Conservation (phyloP, 2,888 invertebrate species). For the Drosophila aldrichi region DNA sequence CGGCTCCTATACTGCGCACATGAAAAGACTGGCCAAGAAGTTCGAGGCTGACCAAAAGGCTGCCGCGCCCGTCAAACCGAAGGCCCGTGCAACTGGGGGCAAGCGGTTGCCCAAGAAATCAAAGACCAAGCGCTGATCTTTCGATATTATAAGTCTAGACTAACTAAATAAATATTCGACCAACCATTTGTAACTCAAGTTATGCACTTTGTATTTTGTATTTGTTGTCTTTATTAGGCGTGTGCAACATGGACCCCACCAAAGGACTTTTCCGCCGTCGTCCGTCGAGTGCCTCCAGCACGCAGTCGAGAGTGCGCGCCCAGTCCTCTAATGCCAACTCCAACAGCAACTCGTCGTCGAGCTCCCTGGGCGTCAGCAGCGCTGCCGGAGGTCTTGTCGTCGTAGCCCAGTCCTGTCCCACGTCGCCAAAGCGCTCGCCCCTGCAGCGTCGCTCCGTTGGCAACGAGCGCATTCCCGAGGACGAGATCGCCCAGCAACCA, state of each 20-base stretch:
- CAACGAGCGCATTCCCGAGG: constrained; percentile 83
- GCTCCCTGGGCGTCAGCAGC: constrained; percentile 50
- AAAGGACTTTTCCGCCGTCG: constrained; percentile 85
- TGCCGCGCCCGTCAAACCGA: not conserved
- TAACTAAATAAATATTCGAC: constrained; percentile 24
- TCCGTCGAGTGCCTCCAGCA: constrained; percentile 83
- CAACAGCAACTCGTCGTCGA: constrained; percentile 48
- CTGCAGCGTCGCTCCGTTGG: constrained; percentile 83
- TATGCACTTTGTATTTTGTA: constrained; percentile 2
- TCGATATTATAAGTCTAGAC: not conserved
- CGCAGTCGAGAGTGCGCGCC: constrained; percentile 80
- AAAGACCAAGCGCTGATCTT: constrained; percentile 26
- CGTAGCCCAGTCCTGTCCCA: constrained; percentile 83
- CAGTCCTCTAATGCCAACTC: constrained; percentile 70
- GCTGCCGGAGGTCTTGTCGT: constrained; percentile 43
- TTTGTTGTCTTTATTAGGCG: constrained; percentile 67
- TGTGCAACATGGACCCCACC: constrained; percentile 84
- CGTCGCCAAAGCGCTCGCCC: constrained; percentile 84
- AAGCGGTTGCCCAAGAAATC: constrained; percentile 18
- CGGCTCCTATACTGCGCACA: constrained; percentile 3
- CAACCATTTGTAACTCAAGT: not conserved
- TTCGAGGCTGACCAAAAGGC: constrained; percentile 14
- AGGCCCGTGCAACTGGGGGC: not conserved
- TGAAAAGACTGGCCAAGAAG: constrained; percentile 18
- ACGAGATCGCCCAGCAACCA: constrained; percentile 74